phyloP scores from a whole-genome alignment of 2,888 invertebrate genomes.

The Incurvaria masculella region DNA sequence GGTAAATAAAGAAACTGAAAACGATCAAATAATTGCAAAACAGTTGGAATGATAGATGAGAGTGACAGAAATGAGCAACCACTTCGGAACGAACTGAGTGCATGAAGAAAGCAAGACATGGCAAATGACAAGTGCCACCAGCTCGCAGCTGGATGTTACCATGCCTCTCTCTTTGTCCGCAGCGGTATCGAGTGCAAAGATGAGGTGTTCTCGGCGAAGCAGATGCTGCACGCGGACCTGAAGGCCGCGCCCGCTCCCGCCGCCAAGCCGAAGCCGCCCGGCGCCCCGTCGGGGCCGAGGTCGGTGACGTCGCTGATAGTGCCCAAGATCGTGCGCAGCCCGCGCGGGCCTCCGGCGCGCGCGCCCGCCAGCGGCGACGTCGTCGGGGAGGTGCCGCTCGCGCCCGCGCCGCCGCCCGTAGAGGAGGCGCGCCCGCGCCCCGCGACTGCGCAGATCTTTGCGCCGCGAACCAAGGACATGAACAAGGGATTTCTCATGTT shows the following conservation, averaged over 20 bases:
- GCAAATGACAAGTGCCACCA: too few species aligned
- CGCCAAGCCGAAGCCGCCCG: constrained; percentile 3
- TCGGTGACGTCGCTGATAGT: constrained; percentile 18
- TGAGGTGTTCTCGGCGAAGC: constrained; percentile 71
- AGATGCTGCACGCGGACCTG: constrained; percentile 44
- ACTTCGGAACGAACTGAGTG: too few species aligned
- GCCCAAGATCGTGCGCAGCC: constrained; percentile 17
- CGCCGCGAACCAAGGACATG: constrained; percentile 87
- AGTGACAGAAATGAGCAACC: too few species aligned
- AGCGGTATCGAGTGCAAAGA: constrained; percentile 78
- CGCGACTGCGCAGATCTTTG: constrained; percentile 73
- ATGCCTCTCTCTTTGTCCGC: constrained; percentile 35
- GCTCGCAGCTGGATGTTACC: constrained; percentile 21
- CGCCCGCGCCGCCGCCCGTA: constrained; percentile 31
- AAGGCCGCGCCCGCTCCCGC: constrained; percentile 31
- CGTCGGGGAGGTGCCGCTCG: constrained; percentile 30
- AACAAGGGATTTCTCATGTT: constrained; percentile 89
- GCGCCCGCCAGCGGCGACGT: constrained; percentile 33
- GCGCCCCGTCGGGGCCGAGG: constrained; percentile 10
- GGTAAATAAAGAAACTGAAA: too few species aligned
- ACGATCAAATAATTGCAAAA: too few species aligned
- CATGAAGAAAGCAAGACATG: too few species aligned
- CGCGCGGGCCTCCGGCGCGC: constrained; percentile 20
- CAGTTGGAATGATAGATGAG: too few species aligned
- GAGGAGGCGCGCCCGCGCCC: constrained; percentile 60